Conservation (phyloP, 2,888 invertebrate genomes). For the Andrena trimmerana region DNA sequence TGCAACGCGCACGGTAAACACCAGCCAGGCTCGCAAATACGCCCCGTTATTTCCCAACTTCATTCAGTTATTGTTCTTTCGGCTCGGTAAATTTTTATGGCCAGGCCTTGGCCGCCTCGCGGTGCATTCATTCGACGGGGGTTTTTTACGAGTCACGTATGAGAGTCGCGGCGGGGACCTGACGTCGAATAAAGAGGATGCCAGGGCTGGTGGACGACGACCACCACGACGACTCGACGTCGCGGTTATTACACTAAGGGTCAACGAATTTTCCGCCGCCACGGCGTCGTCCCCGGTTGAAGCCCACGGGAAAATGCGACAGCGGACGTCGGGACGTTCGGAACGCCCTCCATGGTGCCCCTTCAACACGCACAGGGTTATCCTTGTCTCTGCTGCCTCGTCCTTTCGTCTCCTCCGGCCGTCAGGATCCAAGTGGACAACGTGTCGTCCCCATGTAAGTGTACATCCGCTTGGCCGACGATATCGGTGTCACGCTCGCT, state of each 20-base stretch:
- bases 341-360: slow-evolving; percentile 49
- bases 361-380: background rate
- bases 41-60: slow-evolving; percentile 17
- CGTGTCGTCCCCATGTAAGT: slow-evolving; percentile 45
- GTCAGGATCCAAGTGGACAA: slow-evolving; percentile 62
- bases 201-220: slow-evolving; percentile 25
- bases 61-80: slow-evolving; percentile 31
- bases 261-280: slow-evolving; percentile 75
- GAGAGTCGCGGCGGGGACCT: slow-evolving; percentile 24
- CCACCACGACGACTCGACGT: slow-evolving; percentile 56
- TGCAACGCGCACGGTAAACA: slow-evolving; percentile 33
- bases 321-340: slow-evolving; percentile 62
- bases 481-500: slow-evolving; percentile 55
- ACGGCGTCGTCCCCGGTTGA: slow-evolving; percentile 59
- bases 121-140: slow-evolving; percentile 11
- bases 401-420: background rate
- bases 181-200: slow-evolving; percentile 51
- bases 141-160: slow-evolving; percentile 50
- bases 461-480: slow-evolving; percentile 60
- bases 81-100: slow-evolving; percentile 33
- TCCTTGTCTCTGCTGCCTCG: background rate
- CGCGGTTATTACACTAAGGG: slow-evolving; percentile 75
- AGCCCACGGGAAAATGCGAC: slow-evolving; percentile 69
- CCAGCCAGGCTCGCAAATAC: slow-evolving; percentile 21
- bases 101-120: background rate